Percentiles rank a stretch among this genome's conserved stretches.
These are phyloP conservation scores for Drosophila rellima DNA, from an alignment of 2,888 invertebrate genomes.

Conservation along the genomic window DNA sequence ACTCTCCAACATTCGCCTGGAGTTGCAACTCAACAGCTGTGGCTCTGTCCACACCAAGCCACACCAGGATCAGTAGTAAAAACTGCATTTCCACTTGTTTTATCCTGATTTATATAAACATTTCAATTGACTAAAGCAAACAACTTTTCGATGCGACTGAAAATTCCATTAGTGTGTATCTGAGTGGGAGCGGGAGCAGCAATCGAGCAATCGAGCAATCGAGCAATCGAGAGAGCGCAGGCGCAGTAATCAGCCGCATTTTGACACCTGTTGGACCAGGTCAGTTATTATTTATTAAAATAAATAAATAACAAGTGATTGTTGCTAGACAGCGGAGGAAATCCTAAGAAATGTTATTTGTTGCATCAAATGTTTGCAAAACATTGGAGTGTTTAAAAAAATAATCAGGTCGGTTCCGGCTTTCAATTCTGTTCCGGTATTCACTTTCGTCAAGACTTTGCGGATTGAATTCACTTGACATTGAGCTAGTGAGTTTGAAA, in stretches of 20 bases:
- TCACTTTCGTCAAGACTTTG: too few species aligned
- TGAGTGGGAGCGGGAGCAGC: conserved; percentile 31
- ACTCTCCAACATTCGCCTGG: conserved; percentile 87
- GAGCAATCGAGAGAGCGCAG: conserved; percentile 54
- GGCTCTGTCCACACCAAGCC: conserved; percentile 9
- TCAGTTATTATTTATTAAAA: conserved; percentile 37
- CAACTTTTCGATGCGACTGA: conserved; percentile 34
- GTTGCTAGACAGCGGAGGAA: background rate
- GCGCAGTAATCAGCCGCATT: conserved; percentile 38
- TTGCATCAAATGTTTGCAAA: too few species aligned
- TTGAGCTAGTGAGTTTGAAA: too few species aligned
- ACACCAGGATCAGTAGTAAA: conserved; percentile 32
- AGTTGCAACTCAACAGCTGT: conserved; percentile 43
- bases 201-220: conserved; percentile 1
- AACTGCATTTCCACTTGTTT: conserved; percentile 47
- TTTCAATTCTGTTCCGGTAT: too few species aligned
- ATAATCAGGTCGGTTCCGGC: too few species aligned
- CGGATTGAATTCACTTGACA: too few species aligned
- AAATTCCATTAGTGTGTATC: conserved; percentile 70
- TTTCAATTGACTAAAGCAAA: conserved; percentile 39
- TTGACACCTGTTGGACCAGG: conserved; percentile 62
- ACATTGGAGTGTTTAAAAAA: too few species aligned
- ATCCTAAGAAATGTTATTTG: background rate
- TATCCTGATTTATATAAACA: conserved; percentile 38
- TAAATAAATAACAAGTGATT: background rate